Conservation (phyloP, 2,113 vertebrate genomes). For the Abramis brama region DNA sequence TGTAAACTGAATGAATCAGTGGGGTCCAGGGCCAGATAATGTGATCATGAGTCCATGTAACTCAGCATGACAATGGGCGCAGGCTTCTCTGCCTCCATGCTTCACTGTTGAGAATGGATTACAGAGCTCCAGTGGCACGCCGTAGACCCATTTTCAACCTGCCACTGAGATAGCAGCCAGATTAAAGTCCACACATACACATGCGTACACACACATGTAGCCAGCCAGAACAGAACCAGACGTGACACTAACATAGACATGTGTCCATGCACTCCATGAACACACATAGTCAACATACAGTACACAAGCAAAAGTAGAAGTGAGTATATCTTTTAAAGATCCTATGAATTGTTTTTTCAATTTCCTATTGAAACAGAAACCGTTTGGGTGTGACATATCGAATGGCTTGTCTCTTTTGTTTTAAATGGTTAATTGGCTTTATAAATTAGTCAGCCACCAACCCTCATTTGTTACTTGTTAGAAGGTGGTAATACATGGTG, state of each 20-base stretch:
- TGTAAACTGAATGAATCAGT: constrained; percentile 99
- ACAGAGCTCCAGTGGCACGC: constrained; percentile 81
- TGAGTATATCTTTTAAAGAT: not conserved
- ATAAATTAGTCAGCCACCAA: too few relatives aligned
- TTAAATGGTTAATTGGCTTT: not conserved
- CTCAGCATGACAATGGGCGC: constrained; percentile 93
- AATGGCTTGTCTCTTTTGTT: not conserved
- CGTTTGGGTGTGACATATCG: not conserved
- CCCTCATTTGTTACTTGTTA: not conserved
- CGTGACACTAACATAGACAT: constrained; percentile 9
- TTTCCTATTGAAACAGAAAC: not conserved
- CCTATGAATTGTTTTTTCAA: not conserved
- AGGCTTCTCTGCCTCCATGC: constrained; percentile 82
- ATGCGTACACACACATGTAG: not conserved
- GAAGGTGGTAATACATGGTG: not conserved
- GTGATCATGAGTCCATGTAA: constrained; percentile 97
- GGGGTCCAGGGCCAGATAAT: constrained; percentile 95
- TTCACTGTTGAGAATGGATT: constrained; percentile 96
- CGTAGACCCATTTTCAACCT: constrained; percentile 78
- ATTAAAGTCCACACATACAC: constrained; percentile 64
- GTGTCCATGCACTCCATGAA: not conserved
- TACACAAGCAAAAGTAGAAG: not conserved
- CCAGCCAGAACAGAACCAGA: constrained; percentile 28
- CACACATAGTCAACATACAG: not conserved
- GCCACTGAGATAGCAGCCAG: constrained; percentile 76